phyloP scores from a whole-genome alignment of 2,113 vertebrate species.

The Bufo bufo region DNA sequence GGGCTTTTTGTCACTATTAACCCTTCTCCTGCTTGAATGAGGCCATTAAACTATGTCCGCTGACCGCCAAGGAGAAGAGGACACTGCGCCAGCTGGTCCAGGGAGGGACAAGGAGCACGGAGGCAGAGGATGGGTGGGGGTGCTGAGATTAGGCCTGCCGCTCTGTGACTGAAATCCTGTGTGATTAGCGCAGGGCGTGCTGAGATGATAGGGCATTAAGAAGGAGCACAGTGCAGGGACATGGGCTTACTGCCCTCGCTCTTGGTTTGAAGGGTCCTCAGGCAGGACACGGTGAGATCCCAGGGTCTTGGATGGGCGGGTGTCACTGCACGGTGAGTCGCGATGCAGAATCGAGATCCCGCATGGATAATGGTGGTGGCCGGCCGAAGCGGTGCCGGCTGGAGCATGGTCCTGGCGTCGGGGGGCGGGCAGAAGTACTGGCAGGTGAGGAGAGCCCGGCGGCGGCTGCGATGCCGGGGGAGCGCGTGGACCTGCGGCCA shows the following conservation, averaged over 20 bases:
- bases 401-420: too few species aligned
- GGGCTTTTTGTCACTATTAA: background rate
- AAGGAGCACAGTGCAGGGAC: slow-evolving; percentile 12
- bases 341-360: too few species aligned
- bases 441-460: too few species aligned
- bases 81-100: slow-evolving; percentile 32
- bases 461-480: too few species aligned
- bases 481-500: too few species aligned
- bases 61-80: slow-evolving; percentile 27
- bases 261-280: background rate
- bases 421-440: too few species aligned
- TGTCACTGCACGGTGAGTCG: too few species aligned
- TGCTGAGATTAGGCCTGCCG: slow-evolving; percentile 52
- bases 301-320: slow-evolving; percentile 50
- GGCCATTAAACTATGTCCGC: background rate
- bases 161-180: slow-evolving; percentile 51
- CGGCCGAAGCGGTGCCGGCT: too few species aligned
- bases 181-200: slow-evolving; percentile 53
- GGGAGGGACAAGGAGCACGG: background rate
- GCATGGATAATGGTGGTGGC: too few species aligned
- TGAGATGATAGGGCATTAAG: slow-evolving; percentile 53
- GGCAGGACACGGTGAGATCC: background rate
- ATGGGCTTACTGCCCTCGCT: slow-evolving; percentile 11
- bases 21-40: background rate
- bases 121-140: slow-evolving; percentile 12